Evolutionary conservation across 2,888 invertebrate genomes (phyloP), one percentile per base, ranked within the genome.

Genomic region (Sinodicranocentrus sp.): DNA sequence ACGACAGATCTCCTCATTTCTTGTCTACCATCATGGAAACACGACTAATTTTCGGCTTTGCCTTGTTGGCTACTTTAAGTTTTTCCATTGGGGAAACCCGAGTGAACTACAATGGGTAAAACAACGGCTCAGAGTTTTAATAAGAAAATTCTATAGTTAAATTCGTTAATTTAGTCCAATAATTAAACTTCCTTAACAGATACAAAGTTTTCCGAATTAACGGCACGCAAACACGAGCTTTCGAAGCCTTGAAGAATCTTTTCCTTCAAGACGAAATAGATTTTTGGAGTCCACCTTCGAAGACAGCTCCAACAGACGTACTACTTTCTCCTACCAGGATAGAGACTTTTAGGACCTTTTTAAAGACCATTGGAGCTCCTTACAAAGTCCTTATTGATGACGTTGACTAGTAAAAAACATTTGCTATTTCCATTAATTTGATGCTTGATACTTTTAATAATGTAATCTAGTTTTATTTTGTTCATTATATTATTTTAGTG

Each of bases 291-390:
- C 92, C 92, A 3, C 93, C 94, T 0, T 90, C 91, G 63, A 90
- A 91, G 63, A 92, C 91, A 82, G 90, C 90, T 89, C 92, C 94
- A 3, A 93, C 94, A 0, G 96, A 96, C 89, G 91, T 96, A 2
- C 92, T 96, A 59, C 93, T 96, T 13, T 93, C 95, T 0, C 95
- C 95, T 0, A 93, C 93, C 84, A 91, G 88, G 43, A 33, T 84
- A 2, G 54, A 73, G 0, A 77, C 83, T 23, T 5, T 87, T 15
- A 86, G 85, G 61, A 67, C 52, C 0, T 44, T 88, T 17, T 83
- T 88, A 28, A 48, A 33, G 0, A 44, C 83, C 6, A 25, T 88
- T 1, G 70, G 44, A 1, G 82, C 87, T 43, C 85, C 84, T 0
- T 88, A 85, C 72, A 63, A 87, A 59, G 78, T 87, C 2, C 26